Conservation (phyloP, 2,888 invertebrate genomes). For the Anoplius nigerrimus region DNA sequence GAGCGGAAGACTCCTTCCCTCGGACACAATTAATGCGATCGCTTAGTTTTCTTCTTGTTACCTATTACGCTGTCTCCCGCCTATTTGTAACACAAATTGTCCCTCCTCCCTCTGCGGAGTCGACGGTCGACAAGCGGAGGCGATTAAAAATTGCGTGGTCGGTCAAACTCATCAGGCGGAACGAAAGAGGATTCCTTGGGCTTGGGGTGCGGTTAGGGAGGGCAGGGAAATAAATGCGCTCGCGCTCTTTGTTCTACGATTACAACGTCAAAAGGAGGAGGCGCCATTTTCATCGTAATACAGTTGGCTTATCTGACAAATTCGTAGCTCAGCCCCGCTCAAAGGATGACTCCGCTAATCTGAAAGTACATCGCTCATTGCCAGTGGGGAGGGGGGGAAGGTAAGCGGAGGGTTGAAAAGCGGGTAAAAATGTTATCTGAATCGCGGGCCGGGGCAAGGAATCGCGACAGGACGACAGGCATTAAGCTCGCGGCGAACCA, state of each 20-base stretch:
- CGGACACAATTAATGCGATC: slow-evolving; percentile 63
- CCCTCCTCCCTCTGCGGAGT: slow-evolving; percentile 10
- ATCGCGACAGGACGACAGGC: too few species aligned
- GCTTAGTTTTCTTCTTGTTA: slow-evolving; percentile 65
- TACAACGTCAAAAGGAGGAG: too few species aligned
- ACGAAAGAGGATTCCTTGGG: slow-evolving; percentile 34
- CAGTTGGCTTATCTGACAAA: too few species aligned
- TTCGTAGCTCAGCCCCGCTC: too few species aligned
- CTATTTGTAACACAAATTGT: slow-evolving; percentile 61
- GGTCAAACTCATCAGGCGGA: slow-evolving; percentile 27
- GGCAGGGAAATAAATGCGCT: slow-evolving; percentile 18
- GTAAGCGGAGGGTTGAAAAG: too few species aligned
- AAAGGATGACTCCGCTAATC: too few species aligned
- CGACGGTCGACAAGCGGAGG: slow-evolving; percentile 19
- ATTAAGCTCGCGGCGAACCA: neutral
- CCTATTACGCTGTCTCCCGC: slow-evolving; percentile 53
- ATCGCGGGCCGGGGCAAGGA: neutral
- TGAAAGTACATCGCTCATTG: too few species aligned
- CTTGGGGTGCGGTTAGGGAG: slow-evolving; percentile 19
- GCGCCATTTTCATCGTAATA: too few species aligned
- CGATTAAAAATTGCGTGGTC: slow-evolving; percentile 53
- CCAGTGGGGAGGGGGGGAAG: too few species aligned
- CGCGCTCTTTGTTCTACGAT: too few species aligned
- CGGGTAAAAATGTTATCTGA: neutral
- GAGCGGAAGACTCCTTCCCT: slow-evolving; percentile 34